Base-by-base conservation (phyloP, 2,888 invertebrate species). In the Alsophila aescularia region DNA sequence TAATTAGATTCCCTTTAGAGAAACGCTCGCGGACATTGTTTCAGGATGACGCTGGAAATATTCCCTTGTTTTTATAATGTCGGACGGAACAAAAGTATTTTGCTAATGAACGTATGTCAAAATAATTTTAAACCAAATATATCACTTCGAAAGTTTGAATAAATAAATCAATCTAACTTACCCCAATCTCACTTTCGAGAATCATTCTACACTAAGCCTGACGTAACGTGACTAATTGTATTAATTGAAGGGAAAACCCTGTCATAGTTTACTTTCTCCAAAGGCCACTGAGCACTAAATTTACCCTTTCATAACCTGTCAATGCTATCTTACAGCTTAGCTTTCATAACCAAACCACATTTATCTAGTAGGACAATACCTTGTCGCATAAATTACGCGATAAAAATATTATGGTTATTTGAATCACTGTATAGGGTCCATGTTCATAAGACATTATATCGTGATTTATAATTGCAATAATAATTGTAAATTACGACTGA, bases 1-100 rank as follows among this genome's bases (percentile, higher is more conserved):
- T 66, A 60, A 66, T 70, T 60, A 69, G 57, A 41, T 64, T 64
- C 48, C 49, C 55, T 53, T 50, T 36, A 35, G 32, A 27, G 32
- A 36, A 27, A 39, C 55, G 51, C 56, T 58, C 49, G 48, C 42
- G 57, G 60, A 53, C 49, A 58, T 59, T 58, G 62, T 60, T 55
- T 51, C 54, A 21, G 43, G 13, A 48, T 42, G 52, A 27, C 12
- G 18, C 24, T 24, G 44, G 53, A 31, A 12, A 18, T 27, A 14
- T 16, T n/a, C 21, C 13, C 49, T 53, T 52, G 47, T 41, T 41
- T 52, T 40, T 35, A 8, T 21, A 35, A 35, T 12, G 29, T 40
- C n/a, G n/a, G 27, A 41, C 10, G 35, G 13, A 16, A 41, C 21
- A n/a, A n/a, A n/a, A n/a, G 35, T 39, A 39, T 41, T 41, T 41